phyloP scores from a whole-genome alignment of 2,113 vertebrate genomes.

The Pollachius pollachius region DNA sequence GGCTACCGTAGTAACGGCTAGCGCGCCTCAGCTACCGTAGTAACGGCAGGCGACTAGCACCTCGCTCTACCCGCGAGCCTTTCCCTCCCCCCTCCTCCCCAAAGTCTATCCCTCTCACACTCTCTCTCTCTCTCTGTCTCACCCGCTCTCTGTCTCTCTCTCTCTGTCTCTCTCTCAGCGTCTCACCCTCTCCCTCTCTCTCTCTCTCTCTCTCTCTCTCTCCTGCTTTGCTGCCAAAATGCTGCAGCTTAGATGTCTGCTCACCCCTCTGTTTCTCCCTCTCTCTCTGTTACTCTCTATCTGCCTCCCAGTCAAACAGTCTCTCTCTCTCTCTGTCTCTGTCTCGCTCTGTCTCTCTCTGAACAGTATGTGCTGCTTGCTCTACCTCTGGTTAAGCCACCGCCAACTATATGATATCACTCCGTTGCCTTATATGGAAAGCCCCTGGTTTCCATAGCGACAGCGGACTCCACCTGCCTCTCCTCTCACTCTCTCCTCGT shows the following conservation, averaged over 20 bases:
- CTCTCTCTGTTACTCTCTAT: too few relatives aligned
- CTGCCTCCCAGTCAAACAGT: too few relatives aligned
- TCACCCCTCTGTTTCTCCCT: slow-evolving; percentile 40
- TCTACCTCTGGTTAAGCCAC: slow-evolving; percentile 31
- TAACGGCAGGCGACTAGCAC: slow-evolving; percentile 50
- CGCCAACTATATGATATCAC: slow-evolving; percentile 73
- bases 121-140: not conserved
- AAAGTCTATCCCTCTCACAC: slow-evolving; percentile 11
- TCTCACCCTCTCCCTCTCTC: slow-evolving; percentile 13
- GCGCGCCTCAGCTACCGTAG: slow-evolving; percentile 53
- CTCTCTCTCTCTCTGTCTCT: slow-evolving; percentile 29
- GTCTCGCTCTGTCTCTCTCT: slow-evolving; percentile 28
- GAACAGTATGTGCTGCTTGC: slow-evolving; percentile 42
- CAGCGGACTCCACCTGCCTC: slow-evolving; percentile 83
- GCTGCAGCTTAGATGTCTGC: slow-evolving; percentile 20
- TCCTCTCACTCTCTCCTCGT: not conserved
- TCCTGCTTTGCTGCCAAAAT: slow-evolving; percentile 19
- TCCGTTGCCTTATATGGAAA: slow-evolving; percentile 77
- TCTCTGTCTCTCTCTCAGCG: slow-evolving; percentile 14
- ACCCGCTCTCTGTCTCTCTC: not conserved
- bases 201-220: slow-evolving; percentile 11
- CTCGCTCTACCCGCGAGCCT: slow-evolving; percentile 29
- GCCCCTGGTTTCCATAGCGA: slow-evolving; percentile 80
- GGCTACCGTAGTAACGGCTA: slow-evolving; percentile 54
- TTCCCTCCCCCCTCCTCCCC: slow-evolving; percentile 40